Conservation (phyloP, 2,113 vertebrate genomes). For the Oryzias melastigma region DNA sequence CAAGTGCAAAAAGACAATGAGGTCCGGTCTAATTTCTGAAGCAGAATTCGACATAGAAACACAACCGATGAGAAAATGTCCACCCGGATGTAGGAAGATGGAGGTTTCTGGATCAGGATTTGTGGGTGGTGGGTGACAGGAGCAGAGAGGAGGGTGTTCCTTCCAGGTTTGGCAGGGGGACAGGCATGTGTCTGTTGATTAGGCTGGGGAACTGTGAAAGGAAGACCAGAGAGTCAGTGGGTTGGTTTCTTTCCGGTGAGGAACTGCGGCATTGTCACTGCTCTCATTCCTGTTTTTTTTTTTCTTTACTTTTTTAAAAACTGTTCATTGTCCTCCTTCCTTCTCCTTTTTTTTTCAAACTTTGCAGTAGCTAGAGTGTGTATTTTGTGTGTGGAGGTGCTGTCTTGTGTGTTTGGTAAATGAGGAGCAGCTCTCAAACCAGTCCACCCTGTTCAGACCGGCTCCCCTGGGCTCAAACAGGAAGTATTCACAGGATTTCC, state of each 20-base stretch:
- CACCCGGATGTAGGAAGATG: constrained; percentile 20
- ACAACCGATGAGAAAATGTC: constrained; percentile 16
- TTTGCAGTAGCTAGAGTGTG: constrained; percentile 37
- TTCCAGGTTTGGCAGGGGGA: constrained; percentile 88
- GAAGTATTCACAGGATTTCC: constrained; percentile 81
- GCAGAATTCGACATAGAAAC: constrained; percentile 24
- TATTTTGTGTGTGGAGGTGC: not conserved
- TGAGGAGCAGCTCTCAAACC: constrained; percentile 71
- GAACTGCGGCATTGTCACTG: constrained; percentile 73
- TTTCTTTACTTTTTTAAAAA: constrained; percentile 30
- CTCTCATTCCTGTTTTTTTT: constrained; percentile 64
- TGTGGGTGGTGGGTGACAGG: constrained; percentile 86
- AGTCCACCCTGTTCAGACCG: constrained; percentile 71
- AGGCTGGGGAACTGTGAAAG: constrained; percentile 88
- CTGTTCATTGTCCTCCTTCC: constrained; percentile 58
- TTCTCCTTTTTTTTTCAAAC: constrained; percentile 42
- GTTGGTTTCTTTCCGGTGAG: constrained; percentile 62
- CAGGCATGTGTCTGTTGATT: constrained; percentile 90
- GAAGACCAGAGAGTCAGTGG: constrained; percentile 60
- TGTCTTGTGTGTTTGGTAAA: constrained; percentile 50
- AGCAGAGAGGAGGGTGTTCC: constrained; percentile 88
- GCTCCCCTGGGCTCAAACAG: constrained; percentile 77
- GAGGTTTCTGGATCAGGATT: constrained; percentile 82
- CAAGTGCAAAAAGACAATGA: constrained; percentile 42
- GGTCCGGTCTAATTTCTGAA: constrained; percentile 54